Conservation (phyloP, 2,113 vertebrate genomes). For the Cebidichthys violaceus region DNA sequence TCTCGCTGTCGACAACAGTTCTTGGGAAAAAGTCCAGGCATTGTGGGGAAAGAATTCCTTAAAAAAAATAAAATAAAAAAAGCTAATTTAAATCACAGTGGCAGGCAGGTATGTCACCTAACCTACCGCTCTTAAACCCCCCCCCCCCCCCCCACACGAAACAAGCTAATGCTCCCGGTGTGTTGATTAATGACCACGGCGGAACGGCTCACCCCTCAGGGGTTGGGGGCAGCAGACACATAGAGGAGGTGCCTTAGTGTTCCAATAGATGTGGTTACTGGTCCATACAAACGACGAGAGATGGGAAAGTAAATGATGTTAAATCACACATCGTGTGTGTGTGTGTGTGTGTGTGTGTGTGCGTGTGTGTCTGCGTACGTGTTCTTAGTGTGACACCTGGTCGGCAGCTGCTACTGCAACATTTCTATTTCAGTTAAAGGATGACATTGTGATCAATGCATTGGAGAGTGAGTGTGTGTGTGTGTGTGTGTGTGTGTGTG, state of each 20-base stretch:
- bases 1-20: accelerated
- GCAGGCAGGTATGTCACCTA: slow-evolving; percentile 33
- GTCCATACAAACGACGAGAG: slow-evolving; percentile 16
- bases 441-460: slow-evolving; percentile 58
- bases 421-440: slow-evolving; percentile 62
- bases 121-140: slow-evolving; percentile 16
- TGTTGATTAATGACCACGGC: slow-evolving; percentile 69
- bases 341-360: no score
- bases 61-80: neutral
- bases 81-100: slow-evolving; percentile 30
- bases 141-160: slow-evolving; percentile 24
- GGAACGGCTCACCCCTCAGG: slow-evolving; percentile 35
- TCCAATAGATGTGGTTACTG: slow-evolving; percentile 26
- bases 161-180: slow-evolving; percentile 47
- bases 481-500: no score
- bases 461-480: no score
- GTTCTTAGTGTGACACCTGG: slow-evolving; percentile 30
- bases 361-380: neutral
- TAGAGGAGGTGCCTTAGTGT: slow-evolving; percentile 34
- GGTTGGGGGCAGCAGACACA: slow-evolving; percentile 26
- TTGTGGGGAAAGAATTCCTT: neutral
- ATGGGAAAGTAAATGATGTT: slow-evolving; percentile 13
- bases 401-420: slow-evolving; percentile 52
- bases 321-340: slow-evolving; percentile 12
- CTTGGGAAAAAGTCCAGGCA: neutral